phyloP scores from a whole-genome alignment of 2,113 vertebrate species.

The Neofelis nebulosa region DNA sequence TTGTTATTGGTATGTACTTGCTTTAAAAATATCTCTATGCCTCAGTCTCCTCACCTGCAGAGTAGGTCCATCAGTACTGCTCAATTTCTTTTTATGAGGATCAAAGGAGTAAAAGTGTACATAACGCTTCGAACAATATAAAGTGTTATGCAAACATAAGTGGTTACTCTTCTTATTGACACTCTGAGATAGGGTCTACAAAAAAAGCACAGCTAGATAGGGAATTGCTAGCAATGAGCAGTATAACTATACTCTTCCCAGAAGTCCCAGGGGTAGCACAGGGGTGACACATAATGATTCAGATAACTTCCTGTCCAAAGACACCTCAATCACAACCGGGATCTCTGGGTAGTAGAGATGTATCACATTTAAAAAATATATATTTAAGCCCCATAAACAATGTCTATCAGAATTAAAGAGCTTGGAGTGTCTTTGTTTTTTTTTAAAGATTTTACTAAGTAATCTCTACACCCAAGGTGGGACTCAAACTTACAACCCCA shows the following conservation, averaged over 20 bases:
- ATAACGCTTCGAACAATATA: not conserved
- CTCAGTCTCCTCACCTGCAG: constrained; percentile 1
- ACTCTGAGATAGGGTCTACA: not conserved
- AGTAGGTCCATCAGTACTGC: not conserved
- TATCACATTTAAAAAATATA: not conserved
- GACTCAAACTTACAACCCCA: too few relatives aligned
- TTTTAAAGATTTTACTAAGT: too few relatives aligned
- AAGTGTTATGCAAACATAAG: not conserved
- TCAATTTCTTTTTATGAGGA: not conserved
- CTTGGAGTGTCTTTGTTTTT: not conserved
- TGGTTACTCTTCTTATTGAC: not conserved
- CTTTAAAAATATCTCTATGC: not conserved
- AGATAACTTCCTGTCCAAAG: not conserved
- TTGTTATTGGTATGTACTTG: not conserved
- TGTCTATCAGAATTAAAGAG: not conserved
- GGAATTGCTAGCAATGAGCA: not conserved
- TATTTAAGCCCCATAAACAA: not conserved
- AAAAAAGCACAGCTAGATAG: not conserved
- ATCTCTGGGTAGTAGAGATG: not conserved
- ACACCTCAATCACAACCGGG: not conserved
- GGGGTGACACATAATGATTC: not conserved
- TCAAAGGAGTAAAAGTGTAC: not conserved
- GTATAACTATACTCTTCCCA: not conserved
- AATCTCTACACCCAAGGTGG: too few relatives aligned
- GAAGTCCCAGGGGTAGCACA: not conserved